phyloP scores from a whole-genome alignment of 2,888 invertebrate genomes.

The Mesorhabditis belari region DNA sequence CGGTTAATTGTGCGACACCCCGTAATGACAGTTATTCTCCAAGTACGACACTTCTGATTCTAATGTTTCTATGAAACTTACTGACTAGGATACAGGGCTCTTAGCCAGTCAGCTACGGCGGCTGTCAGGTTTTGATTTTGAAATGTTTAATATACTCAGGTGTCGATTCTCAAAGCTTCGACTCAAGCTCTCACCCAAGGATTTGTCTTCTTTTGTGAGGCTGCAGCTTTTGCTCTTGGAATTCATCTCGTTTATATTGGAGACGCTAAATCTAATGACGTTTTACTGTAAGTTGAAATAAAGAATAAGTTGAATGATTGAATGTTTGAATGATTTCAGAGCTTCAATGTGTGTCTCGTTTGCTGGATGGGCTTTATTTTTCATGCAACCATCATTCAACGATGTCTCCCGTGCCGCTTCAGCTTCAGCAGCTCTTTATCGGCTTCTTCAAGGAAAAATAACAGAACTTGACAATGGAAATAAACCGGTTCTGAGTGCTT shows the following conservation, averaged over 20 bases:
- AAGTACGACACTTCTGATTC: too few species aligned
- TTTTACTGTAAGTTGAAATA: conserved; percentile 13
- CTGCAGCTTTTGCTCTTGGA: conserved; percentile 18
- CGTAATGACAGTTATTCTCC: too few species aligned
- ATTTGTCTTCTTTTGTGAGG: conserved; percentile 26
- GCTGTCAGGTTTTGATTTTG: background rate
- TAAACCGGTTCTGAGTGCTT: background rate
- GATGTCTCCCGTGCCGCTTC: background rate
- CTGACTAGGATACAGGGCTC: background rate
- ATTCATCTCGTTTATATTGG: conserved; percentile 20
- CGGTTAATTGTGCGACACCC: too few species aligned
- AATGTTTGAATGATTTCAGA: background rate
- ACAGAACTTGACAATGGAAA: background rate
- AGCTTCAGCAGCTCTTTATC: background rate
- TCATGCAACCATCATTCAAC: background rate
- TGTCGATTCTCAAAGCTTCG: conserved; percentile 13
- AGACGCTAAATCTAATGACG: conserved; percentile 9
- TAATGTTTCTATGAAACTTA: too few species aligned
- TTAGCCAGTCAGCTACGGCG: too few species aligned
- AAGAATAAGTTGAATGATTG: too few species aligned
- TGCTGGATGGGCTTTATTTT: background rate
- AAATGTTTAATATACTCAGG: too few species aligned
- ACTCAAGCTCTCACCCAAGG: conserved; percentile 22
- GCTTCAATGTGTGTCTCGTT: background rate
- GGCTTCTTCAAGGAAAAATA: background rate